phyloP scores from a whole-genome alignment of 1,140 invertebrate species.

The Lepidurus apus region DNA sequence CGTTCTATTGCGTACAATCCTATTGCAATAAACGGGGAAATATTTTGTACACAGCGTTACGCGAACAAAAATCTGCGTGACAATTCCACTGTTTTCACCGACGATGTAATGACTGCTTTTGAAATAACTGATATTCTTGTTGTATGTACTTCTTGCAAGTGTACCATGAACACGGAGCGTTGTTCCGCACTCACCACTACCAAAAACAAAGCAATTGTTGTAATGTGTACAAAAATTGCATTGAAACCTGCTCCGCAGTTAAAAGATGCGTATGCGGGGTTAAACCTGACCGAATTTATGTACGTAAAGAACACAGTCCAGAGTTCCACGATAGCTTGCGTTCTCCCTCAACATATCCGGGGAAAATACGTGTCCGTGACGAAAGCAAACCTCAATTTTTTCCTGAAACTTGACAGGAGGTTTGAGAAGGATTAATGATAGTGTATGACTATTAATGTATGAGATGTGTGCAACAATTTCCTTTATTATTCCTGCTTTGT shows the following conservation, averaged over 20 bases:
- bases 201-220: background rate
- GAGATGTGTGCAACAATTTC: background rate
- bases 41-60: constrained; percentile 26
- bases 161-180: background rate
- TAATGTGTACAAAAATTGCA: background rate
- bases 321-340: background rate
- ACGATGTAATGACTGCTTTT: background rate
- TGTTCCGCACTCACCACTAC: background rate
- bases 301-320: background rate
- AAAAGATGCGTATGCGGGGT: background rate
- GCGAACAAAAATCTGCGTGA: background rate
- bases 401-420: background rate
- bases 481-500: background rate
- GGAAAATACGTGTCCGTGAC: background rate
- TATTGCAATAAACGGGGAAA: constrained; percentile 25
- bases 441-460: constrained; percentile 1
- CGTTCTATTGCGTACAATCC: background rate
- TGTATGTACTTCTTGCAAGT: background rate
- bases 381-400: background rate
- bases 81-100: constrained; percentile 17
- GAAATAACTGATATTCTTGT: constrained; percentile 23
- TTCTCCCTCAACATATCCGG: constrained; percentile 4
- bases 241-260: background rate
- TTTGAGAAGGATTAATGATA: background rate
- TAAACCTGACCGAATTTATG: background rate